Evolutionary conservation across 2,113 vertebrate species (phyloP).

Genomic region (Bambusicola thoracicus): DNA sequence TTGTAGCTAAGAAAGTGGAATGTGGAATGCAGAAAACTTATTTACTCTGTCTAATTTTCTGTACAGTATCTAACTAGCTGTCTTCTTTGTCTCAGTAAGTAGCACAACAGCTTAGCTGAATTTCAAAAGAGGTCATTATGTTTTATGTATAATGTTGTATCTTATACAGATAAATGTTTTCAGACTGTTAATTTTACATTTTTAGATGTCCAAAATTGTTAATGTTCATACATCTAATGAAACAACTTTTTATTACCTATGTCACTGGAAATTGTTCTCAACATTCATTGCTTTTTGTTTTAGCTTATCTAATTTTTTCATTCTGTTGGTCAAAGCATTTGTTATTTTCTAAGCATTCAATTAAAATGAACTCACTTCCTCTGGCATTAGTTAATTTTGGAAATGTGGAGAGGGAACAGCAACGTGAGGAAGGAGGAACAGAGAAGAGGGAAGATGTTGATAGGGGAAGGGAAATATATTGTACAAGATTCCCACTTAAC

Average conservation of each 20-base stretch:
- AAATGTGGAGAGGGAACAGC: background rate
- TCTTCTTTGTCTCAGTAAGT: conserved; percentile 64
- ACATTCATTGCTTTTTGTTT: conserved; percentile 63
- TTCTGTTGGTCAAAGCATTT: background rate
- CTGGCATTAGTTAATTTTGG: background rate
- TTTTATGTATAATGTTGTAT: conserved; percentile 59
- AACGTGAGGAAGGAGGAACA: background rate
- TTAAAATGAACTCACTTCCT: background rate
- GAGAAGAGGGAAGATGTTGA: background rate
- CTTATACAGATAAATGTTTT: conserved; percentile 67
- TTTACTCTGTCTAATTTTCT: conserved; percentile 74
- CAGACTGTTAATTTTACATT: conserved; percentile 63
- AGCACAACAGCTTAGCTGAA: conserved; percentile 50
- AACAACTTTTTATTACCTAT: conserved; percentile 58
- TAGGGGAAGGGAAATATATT: background rate
- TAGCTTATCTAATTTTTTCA: conserved; percentile 55
- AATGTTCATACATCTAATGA: conserved; percentile 59
- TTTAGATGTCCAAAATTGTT: conserved; percentile 70
- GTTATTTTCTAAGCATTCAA: conserved; percentile 33
- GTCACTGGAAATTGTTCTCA: conserved; percentile 50
- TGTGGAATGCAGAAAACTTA: conserved; percentile 71
- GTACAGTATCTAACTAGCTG: conserved; percentile 73
- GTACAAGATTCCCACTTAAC: background rate
- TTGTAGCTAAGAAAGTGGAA: conserved; percentile 34
- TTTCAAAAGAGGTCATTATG: conserved; percentile 72